phyloP scores from a whole-genome alignment of 92 coral and sea anemone species.

The Epizoanthus scotinus region DNA sequence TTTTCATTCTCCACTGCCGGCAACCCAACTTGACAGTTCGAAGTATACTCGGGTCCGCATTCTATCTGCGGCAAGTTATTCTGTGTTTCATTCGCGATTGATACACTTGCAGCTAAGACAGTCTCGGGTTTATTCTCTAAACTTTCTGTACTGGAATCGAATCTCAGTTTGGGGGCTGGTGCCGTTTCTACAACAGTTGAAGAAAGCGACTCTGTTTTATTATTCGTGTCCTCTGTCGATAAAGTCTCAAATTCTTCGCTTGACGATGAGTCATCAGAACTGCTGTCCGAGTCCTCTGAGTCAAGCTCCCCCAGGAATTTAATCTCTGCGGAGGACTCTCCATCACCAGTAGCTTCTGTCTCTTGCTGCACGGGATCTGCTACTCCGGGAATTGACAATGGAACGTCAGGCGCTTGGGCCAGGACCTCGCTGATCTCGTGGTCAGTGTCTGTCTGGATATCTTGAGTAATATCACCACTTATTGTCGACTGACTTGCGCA shows the following conservation, averaged over 20 bases:
- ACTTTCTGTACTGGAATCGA: not conserved
- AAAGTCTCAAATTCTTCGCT: constrained; percentile 1
- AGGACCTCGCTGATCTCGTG: constrained; percentile 26
- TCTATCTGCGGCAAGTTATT: not conserved
- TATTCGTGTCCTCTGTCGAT: too few species aligned
- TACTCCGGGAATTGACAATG: constrained; percentile 23
- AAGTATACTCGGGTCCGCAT: not conserved
- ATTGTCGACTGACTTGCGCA: not conserved
- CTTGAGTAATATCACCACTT: not conserved
- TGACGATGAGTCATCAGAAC: constrained; percentile 31
- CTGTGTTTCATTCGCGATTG: not conserved
- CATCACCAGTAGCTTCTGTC: not conserved
- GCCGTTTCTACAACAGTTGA: not conserved
- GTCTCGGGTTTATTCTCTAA: not conserved
- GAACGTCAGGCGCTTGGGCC: constrained; percentile 32
- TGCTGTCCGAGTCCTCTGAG: constrained; percentile 36
- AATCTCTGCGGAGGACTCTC: constrained; percentile 1
- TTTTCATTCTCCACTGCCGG: not conserved
- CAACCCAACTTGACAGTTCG: not conserved
- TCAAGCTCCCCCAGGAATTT: constrained; percentile 40
- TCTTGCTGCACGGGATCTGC: constrained; percentile 9
- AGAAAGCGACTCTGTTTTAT: not conserved
- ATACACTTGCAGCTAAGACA: not conserved
- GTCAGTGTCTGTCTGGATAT: constrained; percentile 5
- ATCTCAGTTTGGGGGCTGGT: not conserved